Evolutionary conservation across 2,888 invertebrate genomes (phyloP).

Genomic region (Melanchra persicariae): DNA sequence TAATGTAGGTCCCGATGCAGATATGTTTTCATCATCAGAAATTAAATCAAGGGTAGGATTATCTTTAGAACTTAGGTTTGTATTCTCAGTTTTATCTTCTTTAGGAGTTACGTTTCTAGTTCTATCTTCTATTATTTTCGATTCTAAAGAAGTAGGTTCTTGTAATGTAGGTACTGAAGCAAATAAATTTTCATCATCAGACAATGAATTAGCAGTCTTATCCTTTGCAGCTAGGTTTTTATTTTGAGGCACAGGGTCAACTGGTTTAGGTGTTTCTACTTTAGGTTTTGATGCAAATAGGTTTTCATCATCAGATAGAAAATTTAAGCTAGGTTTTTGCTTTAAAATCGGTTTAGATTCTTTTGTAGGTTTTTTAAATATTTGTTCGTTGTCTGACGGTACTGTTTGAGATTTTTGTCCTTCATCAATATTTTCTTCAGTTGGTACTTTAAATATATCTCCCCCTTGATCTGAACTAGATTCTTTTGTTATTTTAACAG

Average conservation of each 20-base stretch:
- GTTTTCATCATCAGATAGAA: slow-evolving; percentile 25
- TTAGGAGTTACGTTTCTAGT: too few species aligned
- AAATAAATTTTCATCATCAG: slow-evolving; percentile 25
- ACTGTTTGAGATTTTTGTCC: not conserved
- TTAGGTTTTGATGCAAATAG: slow-evolving; percentile 3
- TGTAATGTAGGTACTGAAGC: too few species aligned
- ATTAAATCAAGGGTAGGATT: too few species aligned
- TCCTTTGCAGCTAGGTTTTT: slow-evolving; percentile 1
- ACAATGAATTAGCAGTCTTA: not conserved
- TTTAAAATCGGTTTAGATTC: not conserved
- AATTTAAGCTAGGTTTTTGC: not conserved
- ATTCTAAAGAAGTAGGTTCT: not conserved
- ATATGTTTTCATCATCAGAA: slow-evolving; percentile 23
- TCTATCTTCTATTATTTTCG: too few species aligned
- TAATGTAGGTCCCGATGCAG: too few species aligned
- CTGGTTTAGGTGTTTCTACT: not conserved
- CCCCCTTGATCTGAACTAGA: not conserved
- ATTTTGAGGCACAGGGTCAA: not conserved
- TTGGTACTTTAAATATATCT: slow-evolving; percentile 22
- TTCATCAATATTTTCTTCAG: slow-evolving; percentile 5
- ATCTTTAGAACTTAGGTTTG: too few species aligned
- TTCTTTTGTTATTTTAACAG: not conserved
- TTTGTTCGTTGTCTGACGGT: slow-evolving; percentile 8
- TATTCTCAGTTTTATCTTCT: too few species aligned
- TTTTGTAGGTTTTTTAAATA: slow-evolving; percentile 10